Conservation (phyloP, 2,888 invertebrate genomes). For the Rhamphomyia laevipes region DNA sequence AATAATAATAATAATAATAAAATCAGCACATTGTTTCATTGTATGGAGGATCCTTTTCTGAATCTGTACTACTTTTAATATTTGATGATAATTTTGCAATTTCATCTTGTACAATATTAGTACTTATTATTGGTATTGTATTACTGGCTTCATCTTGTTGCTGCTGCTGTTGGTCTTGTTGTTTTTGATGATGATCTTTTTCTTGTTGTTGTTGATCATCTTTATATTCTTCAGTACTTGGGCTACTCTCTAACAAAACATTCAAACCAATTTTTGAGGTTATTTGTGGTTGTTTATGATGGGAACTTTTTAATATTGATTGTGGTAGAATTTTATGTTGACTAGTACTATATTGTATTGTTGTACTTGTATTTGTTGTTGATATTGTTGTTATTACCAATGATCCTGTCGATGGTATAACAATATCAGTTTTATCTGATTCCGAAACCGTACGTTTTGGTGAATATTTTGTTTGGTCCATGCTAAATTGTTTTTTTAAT, state of each 20-base stretch:
- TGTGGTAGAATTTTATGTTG: slow-evolving; percentile 10
- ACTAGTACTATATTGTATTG: slow-evolving; percentile 10
- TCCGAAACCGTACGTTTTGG: slow-evolving; percentile 21
- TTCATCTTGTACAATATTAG: slow-evolving; percentile 35
- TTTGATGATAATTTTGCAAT: slow-evolving; percentile 38
- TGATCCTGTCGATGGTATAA: slow-evolving; percentile 1
- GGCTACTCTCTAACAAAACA: slow-evolving; percentile 37
- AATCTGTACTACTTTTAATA: slow-evolving; percentile 38
- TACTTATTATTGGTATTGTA: background rate
- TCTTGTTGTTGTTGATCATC: slow-evolving; percentile 5
- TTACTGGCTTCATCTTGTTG: slow-evolving; percentile 5
- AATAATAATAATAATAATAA: slow-evolving; percentile 5
- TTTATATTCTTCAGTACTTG: slow-evolving; percentile 33
- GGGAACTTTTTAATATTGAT: slow-evolving; percentile 15
- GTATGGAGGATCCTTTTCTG: slow-evolving; percentile 37
- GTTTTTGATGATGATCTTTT: background rate
- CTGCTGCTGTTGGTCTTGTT: background rate
- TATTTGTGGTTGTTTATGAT: slow-evolving; percentile 13
- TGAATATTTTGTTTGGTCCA: slow-evolving; percentile 33
- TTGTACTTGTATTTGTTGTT: slow-evolving; percentile 6
- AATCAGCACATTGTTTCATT: slow-evolving; percentile 40
- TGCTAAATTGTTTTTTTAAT: slow-evolving; percentile 38
- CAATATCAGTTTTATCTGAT: slow-evolving; percentile 15
- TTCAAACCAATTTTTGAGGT: slow-evolving; percentile 32
- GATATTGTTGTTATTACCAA: slow-evolving; percentile 1